These are phyloP conservation scores for Argya squamiceps DNA, from an alignment of 2,797 vertebrate genomes.

Conservation along the genomic window DNA sequence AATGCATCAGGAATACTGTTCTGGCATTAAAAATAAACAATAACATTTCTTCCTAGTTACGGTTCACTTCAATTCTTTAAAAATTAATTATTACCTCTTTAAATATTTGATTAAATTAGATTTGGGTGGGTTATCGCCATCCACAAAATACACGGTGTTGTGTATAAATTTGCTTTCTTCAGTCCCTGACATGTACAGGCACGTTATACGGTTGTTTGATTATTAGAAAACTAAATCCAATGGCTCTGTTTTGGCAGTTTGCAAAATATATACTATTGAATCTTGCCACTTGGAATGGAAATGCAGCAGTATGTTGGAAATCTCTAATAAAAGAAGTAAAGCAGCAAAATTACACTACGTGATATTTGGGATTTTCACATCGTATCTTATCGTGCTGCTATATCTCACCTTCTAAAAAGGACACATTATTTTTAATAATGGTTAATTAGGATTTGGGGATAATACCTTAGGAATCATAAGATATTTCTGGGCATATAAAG, in stretches of 20 bases:
- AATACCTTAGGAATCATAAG: conserved; percentile 15
- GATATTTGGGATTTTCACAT: not conserved
- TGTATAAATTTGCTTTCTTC: conserved; percentile 65
- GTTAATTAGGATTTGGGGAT: conserved; percentile 56
- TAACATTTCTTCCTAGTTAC: conserved; percentile 74
- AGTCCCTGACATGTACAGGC: conserved; percentile 61
- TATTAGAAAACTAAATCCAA: conserved; percentile 58
- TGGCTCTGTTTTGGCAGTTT: conserved; percentile 6
- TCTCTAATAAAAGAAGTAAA: conserved; percentile 8
- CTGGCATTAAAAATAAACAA: conserved; percentile 81
- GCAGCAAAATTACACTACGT: not conserved
- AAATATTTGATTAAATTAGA: conserved; percentile 83
- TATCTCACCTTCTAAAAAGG: conserved; percentile 9
- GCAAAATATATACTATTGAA: conserved; percentile 22
- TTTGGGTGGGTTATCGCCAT: conserved; percentile 72
- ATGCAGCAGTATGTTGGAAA: not conserved
- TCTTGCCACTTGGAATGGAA: conserved; percentile 49
- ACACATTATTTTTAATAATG: conserved; percentile 44
- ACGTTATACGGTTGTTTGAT: conserved; percentile 49
- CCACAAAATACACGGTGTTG: conserved; percentile 54
- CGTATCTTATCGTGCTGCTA: not conserved
- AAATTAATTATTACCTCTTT: conserved; percentile 81
- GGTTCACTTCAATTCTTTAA: conserved; percentile 80
- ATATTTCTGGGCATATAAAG: not conserved
- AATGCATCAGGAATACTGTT: conserved; percentile 78